Evolutionary conservation across 2,888 invertebrate species (phyloP).

Genomic region (Smittia sp.): DNA sequence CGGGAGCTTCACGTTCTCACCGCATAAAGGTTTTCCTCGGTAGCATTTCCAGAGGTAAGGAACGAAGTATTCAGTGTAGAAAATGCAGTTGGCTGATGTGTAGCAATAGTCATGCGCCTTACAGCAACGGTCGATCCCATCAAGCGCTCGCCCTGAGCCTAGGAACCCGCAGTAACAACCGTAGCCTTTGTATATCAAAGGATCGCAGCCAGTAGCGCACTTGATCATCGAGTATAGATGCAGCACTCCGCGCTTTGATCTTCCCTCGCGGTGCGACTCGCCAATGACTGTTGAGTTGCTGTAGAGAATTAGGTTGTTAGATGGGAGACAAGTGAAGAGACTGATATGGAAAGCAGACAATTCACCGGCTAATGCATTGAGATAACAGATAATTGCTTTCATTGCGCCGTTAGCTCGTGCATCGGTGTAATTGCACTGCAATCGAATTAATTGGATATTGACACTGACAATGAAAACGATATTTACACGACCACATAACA

Average conservation of each 20-base stretch:
- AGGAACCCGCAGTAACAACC: constrained; percentile 89
- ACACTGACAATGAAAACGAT: too few species aligned
- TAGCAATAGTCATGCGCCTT: constrained; percentile 81
- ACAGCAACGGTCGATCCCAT: constrained; percentile 79
- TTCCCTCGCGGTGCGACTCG: constrained; percentile 50
- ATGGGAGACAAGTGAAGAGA: not conserved
- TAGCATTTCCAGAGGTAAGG: constrained; percentile 88
- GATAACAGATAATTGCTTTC: too few species aligned
- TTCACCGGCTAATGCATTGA: too few species aligned
- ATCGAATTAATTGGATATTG: too few species aligned
- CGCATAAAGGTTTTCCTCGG: constrained; percentile 72
- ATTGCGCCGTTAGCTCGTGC: too few species aligned
- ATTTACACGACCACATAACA: too few species aligned
- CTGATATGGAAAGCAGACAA: not conserved
- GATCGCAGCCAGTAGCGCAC: constrained; percentile 82
- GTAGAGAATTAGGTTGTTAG: constrained; percentile 24
- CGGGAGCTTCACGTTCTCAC: constrained; percentile 51
- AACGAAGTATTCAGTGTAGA: constrained; percentile 75
- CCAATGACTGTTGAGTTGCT: constrained; percentile 51
- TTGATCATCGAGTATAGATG: constrained; percentile 83
- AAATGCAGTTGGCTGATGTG: constrained; percentile 18
- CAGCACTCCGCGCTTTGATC: constrained; percentile 71
- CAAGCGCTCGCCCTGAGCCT: constrained; percentile 73
- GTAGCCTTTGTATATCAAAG: constrained; percentile 78
- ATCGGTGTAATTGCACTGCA: too few species aligned